Conservation (phyloP, 2,113 vertebrate species). For the Sturnus vulgaris region DNA sequence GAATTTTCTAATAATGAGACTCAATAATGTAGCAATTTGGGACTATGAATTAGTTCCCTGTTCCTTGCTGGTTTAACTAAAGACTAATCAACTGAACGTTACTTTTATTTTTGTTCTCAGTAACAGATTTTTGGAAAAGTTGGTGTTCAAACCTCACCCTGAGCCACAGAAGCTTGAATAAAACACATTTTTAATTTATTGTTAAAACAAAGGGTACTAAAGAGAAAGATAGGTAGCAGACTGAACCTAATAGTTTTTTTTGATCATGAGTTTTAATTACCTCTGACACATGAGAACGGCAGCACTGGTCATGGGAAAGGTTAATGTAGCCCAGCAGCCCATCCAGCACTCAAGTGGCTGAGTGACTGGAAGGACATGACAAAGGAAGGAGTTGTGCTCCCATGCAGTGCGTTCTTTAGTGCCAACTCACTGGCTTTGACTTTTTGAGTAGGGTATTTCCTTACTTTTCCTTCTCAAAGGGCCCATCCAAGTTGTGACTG, state of each 20-base stretch:
- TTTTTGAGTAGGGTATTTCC: background rate
- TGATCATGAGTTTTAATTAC: background rate
- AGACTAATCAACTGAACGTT: background rate
- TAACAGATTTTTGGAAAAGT: background rate
- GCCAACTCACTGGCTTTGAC: background rate
- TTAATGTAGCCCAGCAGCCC: background rate
- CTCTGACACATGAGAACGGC: background rate
- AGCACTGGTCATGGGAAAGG: background rate
- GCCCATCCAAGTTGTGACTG: background rate
- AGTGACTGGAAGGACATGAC: background rate
- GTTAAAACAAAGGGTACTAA: background rate
- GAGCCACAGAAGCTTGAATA: background rate
- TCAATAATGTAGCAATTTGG: background rate
- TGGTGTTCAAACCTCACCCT: background rate
- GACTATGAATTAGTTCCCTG: background rate
- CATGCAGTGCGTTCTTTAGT: background rate
- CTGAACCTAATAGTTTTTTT: background rate
- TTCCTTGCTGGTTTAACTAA: background rate
- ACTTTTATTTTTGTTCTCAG: background rate
- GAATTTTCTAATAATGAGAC: background rate
- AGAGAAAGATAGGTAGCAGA: background rate
- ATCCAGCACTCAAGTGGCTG: background rate
- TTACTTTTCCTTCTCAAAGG: background rate
- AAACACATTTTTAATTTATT: background rate
- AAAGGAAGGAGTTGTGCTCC: fast-evolving